phyloP scores from a whole-genome alignment of 2,888 invertebrate genomes.

The Hybos culiciformis region DNA sequence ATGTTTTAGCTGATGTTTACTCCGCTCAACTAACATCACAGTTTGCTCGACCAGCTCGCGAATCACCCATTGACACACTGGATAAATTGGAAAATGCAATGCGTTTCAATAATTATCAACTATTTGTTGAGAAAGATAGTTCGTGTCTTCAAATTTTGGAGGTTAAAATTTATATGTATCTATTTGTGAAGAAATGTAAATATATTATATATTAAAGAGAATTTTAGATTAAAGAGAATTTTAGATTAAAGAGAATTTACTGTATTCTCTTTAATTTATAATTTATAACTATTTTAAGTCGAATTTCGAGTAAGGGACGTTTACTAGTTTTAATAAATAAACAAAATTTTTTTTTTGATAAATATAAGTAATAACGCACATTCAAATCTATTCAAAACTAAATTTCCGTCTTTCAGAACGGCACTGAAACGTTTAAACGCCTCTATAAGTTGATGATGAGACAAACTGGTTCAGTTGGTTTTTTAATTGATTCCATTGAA shows the following conservation, averaged over 20 bases:
- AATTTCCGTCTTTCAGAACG: slow-evolving; percentile 40
- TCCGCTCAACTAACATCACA: slow-evolving; percentile 64
- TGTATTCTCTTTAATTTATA: neutral
- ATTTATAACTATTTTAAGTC: too few species aligned
- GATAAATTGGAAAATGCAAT: slow-evolving; percentile 52
- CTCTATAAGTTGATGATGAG: slow-evolving; percentile 53
- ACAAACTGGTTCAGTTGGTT: slow-evolving; percentile 36
- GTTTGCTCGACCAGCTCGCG: slow-evolving; percentile 56
- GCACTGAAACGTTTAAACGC: slow-evolving; percentile 57
- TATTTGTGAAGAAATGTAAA: neutral
- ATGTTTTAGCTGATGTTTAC: slow-evolving; percentile 65
- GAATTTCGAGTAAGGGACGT: too few species aligned
- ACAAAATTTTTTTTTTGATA: neutral
- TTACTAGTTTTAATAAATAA: too few species aligned
- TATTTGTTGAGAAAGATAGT: slow-evolving; percentile 59
- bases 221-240: neutral
- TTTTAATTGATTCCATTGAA: slow-evolving; percentile 55
- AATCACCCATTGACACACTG: slow-evolving; percentile 51
- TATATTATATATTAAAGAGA: neutral
- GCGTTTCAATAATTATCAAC: slow-evolving; percentile 46
- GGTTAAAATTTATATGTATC: slow-evolving; percentile 29
- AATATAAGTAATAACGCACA: neutral
- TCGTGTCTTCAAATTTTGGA: slow-evolving; percentile 56
- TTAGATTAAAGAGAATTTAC: neutral
- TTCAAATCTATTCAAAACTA: neutral